Conservation (phyloP, 2,888 invertebrate genomes). For the Mythimna vitellina region DNA sequence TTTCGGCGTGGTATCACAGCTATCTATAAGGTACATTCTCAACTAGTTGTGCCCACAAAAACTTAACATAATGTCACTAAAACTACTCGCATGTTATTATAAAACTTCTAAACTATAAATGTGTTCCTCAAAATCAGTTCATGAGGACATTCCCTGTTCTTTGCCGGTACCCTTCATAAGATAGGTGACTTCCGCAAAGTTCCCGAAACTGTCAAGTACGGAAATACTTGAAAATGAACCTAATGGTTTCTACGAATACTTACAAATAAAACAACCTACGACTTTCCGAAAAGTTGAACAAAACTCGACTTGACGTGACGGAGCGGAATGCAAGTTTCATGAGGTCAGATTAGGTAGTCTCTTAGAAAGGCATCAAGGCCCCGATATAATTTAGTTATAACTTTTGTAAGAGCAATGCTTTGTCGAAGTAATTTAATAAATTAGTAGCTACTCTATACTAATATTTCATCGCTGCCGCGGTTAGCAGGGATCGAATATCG, state of each 20-base stretch:
- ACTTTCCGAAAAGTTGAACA: slow-evolving; percentile 62
- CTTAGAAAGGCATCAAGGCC: slow-evolving; percentile 55
- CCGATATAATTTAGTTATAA: slow-evolving; percentile 66
- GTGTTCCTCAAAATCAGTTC: no score
- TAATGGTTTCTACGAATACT: slow-evolving; percentile 27
- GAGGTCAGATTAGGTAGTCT: slow-evolving; percentile 68
- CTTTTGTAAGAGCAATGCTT: slow-evolving; percentile 63
- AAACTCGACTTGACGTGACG: slow-evolving; percentile 75
- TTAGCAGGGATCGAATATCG: slow-evolving; percentile 24
- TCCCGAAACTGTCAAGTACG: background rate
- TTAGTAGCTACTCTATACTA: slow-evolving; percentile 50
- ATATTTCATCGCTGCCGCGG: slow-evolving; percentile 38
- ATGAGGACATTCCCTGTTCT: no score
- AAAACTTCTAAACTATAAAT: no score
- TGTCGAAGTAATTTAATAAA: slow-evolving; percentile 62
- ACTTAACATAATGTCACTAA: no score
- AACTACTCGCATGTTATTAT: no score
- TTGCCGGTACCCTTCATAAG: no score
- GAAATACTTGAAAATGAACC: slow-evolving; percentile 15
- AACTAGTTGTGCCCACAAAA: no score
- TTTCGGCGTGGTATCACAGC: no score
- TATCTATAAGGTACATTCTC: no score
- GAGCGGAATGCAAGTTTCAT: slow-evolving; percentile 75
- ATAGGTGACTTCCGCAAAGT: background rate
- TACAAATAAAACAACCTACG: slow-evolving; percentile 64